Evolutionary conservation across 2,113 vertebrate genomes (phyloP), one percentile per base, ranked within the genome.

Genomic region (Stomatorhinus ivindoensis): DNA sequence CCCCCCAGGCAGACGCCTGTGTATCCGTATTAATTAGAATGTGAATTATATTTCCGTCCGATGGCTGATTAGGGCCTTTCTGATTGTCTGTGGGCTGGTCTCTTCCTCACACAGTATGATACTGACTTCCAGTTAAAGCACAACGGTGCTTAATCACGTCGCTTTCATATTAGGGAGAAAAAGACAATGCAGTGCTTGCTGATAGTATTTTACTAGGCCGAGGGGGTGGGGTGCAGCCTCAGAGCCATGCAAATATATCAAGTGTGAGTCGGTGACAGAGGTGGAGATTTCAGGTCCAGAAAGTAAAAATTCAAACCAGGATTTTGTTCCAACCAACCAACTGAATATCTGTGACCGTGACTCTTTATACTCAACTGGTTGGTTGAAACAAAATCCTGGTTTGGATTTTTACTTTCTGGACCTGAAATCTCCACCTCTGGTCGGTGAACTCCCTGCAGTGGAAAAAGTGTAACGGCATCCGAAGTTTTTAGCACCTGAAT

Each of bases 1-100:
- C 90, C 91, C 91, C 13, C 83, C 91, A 92, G 93, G 90, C 92
- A 91, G 94, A 94, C 91, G 91, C 93, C 92, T 93, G 92, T 90
- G 90, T 91, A 92, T 92, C 92, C 93, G 89, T 92, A 94, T 95
- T 95, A 95, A 96, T 96, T 95, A 95, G 92, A 95, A 93, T 93
- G 94, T 94, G 93, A 95, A 95, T 95, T 92, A 93, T 92, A 89
- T 86, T 87, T 58, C 73, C 91, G 95, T 95, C 94, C 93, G 93
- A 94, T 93, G 90, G 90, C 90, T 92, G 90, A 90, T 86, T 91
- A 87, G 91, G 91, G 91, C 39, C 5, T 91, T 69, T 65, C 85
- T 86, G 92, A 92, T 92, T 88, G 94, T 94, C 92, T 92, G 82
- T 89, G 89, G 89, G 89, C 87, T 53, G 55, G 69, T 90, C 87